Evolutionary conservation across 2,888 invertebrate species (phyloP).

Genomic region (Oscheius sp.): DNA sequence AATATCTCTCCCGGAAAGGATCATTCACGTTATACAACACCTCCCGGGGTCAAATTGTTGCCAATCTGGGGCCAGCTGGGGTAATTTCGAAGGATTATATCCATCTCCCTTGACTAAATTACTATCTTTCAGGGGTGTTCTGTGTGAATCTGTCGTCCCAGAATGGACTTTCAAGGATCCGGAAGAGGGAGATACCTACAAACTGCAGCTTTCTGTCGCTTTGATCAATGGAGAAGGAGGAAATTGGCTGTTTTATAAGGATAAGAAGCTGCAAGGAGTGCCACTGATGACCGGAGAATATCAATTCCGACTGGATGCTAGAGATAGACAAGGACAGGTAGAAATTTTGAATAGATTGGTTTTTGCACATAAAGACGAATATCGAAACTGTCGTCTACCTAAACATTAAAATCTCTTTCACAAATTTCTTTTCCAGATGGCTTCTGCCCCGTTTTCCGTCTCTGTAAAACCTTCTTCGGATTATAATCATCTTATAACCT

Average conservation of each 20-base stretch:
- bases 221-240: slow-evolving; percentile 33
- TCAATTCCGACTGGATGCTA: slow-evolving; percentile 62
- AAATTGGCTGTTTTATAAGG: slow-evolving; percentile 24
- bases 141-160: slow-evolving; percentile 57
- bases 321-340: slow-evolving; percentile 54
- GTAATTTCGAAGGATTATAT: not conserved
- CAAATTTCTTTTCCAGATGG: slow-evolving; percentile 33
- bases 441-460: slow-evolving; percentile 51
- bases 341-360: too few relatives aligned
- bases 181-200: slow-evolving; percentile 62
- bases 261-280: slow-evolving; percentile 51
- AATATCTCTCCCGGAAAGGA: too few relatives aligned
- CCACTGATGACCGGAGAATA: slow-evolving; percentile 59
- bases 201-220: slow-evolving; percentile 45
- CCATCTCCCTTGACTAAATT: not conserved
- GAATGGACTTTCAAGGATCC: slow-evolving; percentile 63
- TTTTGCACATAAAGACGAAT: too few relatives aligned
- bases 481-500: slow-evolving; percentile 43
- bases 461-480: slow-evolving; percentile 40
- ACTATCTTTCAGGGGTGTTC: slow-evolving; percentile 48
- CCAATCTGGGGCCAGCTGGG: slow-evolving; percentile 19
- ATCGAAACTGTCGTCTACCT: too few relatives aligned
- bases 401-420: not conserved
- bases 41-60: slow-evolving; percentile 18
- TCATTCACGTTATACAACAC: slow-evolving; percentile 20